Conservation (phyloP, 2,797 vertebrate genomes). For the Phylloscopus collybita region DNA sequence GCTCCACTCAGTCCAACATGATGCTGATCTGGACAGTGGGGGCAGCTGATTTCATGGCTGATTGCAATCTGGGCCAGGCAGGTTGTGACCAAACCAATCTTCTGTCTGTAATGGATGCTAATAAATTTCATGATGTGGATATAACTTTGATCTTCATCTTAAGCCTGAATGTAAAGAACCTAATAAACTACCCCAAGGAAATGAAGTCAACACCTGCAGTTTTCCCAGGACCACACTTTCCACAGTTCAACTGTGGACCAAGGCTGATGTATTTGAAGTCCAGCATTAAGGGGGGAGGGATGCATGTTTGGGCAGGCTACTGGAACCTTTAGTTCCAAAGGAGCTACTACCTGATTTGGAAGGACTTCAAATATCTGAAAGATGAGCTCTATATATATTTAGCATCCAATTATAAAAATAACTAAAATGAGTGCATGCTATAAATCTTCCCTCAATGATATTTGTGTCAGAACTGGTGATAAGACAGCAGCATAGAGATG, state of each 20-base stretch:
- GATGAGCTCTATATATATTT: neutral
- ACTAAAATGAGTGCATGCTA: neutral
- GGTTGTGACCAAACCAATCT: neutral
- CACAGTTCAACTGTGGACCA: neutral
- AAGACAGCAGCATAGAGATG: neutral
- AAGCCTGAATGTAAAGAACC: neutral
- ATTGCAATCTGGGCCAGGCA: neutral
- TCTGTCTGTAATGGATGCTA: neutral
- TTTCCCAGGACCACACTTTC: neutral
- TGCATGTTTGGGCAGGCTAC: neutral
- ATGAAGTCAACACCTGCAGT: neutral
- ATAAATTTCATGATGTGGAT: neutral
- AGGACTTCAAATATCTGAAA: constrained; percentile 26
- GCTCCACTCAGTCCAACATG: neutral
- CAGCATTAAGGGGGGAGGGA: neutral
- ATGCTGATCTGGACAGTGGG: neutral
- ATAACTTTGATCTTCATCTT: neutral
- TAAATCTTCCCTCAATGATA: constrained; percentile 22
- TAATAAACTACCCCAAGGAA: neutral
- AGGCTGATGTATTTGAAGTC: neutral
- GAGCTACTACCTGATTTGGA: constrained; percentile 9
- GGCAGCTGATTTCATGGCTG: neutral
- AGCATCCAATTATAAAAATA: constrained; percentile 9
- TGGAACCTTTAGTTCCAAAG: neutral
- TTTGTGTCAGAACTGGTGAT: constrained; percentile 33